These are phyloP conservation scores for Ptycholaimellus sp. DNA, from an alignment of 2,888 invertebrate species.

Conservation along the genomic window DNA sequence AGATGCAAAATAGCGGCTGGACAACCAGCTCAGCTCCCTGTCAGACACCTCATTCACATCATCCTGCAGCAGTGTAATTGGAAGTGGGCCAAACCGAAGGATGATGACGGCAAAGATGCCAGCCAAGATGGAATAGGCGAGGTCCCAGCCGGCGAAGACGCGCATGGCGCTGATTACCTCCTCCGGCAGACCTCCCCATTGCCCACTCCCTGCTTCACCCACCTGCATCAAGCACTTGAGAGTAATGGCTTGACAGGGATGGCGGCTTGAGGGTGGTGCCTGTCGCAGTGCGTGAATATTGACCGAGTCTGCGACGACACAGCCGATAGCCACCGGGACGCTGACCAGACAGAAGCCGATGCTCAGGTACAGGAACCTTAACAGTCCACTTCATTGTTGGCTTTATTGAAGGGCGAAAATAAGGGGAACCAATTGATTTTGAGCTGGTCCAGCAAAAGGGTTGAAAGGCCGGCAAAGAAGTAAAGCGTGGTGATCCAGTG, in stretches of 20 bases:
- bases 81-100: too few relatives aligned
- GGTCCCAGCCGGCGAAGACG: conserved; percentile 1
- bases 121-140: background rate
- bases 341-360: background rate
- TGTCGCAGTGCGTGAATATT: background rate
- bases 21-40: background rate
- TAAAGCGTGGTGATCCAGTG: conserved; percentile 6
- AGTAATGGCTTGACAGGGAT: too few relatives aligned
- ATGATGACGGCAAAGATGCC: background rate
- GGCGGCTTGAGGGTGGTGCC: background rate
- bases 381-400: background rate
- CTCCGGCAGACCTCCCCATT: too few relatives aligned
- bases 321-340: conserved; percentile 1
- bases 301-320: background rate
- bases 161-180: too few relatives aligned
- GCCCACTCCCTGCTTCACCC: too few relatives aligned
- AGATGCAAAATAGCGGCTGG: background rate
- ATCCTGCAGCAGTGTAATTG: too few relatives aligned
- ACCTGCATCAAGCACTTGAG: too few relatives aligned
- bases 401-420: too few relatives aligned
- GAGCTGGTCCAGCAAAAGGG: background rate
- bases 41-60: too few relatives aligned
- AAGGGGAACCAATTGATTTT: background rate
- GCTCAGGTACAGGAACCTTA: background rate
- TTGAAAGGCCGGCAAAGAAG: conserved; percentile 2